Evolutionary conservation across 2,113 vertebrate genomes (phyloP), one percentile per base, ranked within the genome.

Genomic region (Lamprologus speciosus): DNA sequence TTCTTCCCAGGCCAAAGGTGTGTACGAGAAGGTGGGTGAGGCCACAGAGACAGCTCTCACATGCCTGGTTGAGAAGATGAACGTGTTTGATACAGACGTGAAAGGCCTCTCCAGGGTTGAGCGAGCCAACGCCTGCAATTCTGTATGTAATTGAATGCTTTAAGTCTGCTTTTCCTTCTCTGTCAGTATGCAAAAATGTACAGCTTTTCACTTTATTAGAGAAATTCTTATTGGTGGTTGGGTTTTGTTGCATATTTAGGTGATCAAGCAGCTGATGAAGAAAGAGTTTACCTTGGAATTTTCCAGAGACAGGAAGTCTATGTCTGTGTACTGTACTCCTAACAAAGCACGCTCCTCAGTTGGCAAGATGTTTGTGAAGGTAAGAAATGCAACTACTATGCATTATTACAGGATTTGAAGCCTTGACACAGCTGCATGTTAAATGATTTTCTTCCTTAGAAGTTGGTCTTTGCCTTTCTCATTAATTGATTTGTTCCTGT

Each of bases 321-420:
- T 99, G 99, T 99, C 99, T 2, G 99, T 99, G 17, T 99, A 99
- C 84, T 99, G 99, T 26, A 97, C 97, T 9, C 97, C 98, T 1
- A 99, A 99, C 90, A 99, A 99, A 90, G 97, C 97, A 0, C 98
- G 97, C 81, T 97, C 98, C 68, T 97, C 97, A 35, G 95, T 97
- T 87, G 98, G 97, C 91, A 99, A 99, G 94, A 99, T 99, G 98
- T 99, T 99, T 88, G 97, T 99, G 21, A 99, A 99, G 98, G 99
- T 97, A 95, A 85, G 93, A 51, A 28, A 12, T 9, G 2, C 3
- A n/a, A 21, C 19, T 4, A 11, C 4, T 58, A 19, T 82, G 7
- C 19, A 7, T 55, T 11, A 26, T 14, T 50, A 35, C 7, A 31
- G 9, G 13, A 2, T 31, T 33, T 78, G 5, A 42, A 13, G 10